phyloP scores from a whole-genome alignment of 2,113 vertebrate genomes.

The Sakesphorus luctuosus region DNA sequence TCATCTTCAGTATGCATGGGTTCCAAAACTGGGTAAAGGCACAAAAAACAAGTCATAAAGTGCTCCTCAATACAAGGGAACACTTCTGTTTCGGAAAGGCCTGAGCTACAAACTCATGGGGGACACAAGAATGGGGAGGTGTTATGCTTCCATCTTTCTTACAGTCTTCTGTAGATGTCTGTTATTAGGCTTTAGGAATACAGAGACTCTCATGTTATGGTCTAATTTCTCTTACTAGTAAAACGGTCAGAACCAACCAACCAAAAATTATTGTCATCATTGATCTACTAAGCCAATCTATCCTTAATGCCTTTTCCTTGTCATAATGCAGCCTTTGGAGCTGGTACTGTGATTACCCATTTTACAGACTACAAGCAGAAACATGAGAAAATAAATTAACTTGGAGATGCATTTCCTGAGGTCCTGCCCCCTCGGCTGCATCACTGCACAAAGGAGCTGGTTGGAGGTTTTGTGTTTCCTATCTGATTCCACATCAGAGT shows the following conservation, averaged over 20 bases:
- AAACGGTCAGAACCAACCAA: not conserved
- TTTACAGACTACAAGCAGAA: not conserved
- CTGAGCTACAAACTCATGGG: not conserved
- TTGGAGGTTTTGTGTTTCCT: not conserved
- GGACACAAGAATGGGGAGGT: not conserved
- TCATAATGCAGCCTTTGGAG: not conserved
- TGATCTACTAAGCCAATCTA: not conserved
- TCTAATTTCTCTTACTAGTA: not conserved
- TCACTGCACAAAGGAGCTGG: not conserved
- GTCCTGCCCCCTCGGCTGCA: not conserved
- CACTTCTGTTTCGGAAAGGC: not conserved
- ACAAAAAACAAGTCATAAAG: not conserved
- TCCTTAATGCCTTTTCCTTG: not conserved
- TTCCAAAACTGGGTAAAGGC: not conserved
- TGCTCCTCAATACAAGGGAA: not conserved
- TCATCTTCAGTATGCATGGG: not conserved
- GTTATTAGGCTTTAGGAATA: not conserved
- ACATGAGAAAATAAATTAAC: not conserved
- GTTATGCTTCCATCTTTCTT: not conserved
- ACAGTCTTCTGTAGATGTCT: not conserved
- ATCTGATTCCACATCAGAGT: not conserved
- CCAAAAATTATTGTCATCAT: not conserved
- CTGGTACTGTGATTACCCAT: not conserved
- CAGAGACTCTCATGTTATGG: not conserved
- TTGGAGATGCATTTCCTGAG: not conserved